Evolutionary conservation across 2,888 invertebrate species (phyloP), one percentile per base, ranked within the genome.

Genomic region (Smittia sp.): DNA sequence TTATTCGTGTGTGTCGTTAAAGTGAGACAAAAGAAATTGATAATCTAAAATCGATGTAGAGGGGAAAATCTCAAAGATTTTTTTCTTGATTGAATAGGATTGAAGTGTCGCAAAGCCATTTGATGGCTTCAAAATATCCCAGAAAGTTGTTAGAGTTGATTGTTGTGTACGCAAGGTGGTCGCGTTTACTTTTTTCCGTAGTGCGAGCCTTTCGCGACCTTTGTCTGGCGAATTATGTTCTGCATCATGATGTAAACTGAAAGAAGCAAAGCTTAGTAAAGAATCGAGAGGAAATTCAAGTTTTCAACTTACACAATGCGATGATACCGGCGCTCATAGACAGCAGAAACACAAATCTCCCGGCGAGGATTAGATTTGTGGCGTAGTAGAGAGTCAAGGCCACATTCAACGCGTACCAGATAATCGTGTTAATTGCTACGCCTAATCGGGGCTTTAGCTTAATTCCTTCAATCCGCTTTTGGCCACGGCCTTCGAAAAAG

Each of bases 171-270:
- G 32, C 32, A 32, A 9, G 9, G 3, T 32, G 32, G 32, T 6
- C n/a, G n/a, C n/a, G 9, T 6, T 46, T 46, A 46, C n/a, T 46
- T 46, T 22, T 72, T 72, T 75, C 92, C 92, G 78, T 92, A 92
- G 1, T 90, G 89, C 22, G 92, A 92, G 39, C 89, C 89, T 80
- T 90, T 89, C 78, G 89, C 89, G 78, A 91, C 90, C 81, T 91
- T 87, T 1, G 91, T 89, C 87, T 90, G 88, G 67, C 89, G 88
- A 77, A 92, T 89, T 52, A 89, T 87, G 80, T 89, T 89, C 79
- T 89, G 86, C 79, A 92, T 85, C 63, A 90, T 83, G 75, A 88
- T 80, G 81, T 86, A 89, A 84, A 91, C 91, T 91, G 86, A 76
- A 76, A 78, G 32, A 15, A 66, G 13, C 15, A 66, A 25, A 4